Conservation (phyloP, 2,888 invertebrate genomes). For the Caenorhabditis japonica region DNA sequence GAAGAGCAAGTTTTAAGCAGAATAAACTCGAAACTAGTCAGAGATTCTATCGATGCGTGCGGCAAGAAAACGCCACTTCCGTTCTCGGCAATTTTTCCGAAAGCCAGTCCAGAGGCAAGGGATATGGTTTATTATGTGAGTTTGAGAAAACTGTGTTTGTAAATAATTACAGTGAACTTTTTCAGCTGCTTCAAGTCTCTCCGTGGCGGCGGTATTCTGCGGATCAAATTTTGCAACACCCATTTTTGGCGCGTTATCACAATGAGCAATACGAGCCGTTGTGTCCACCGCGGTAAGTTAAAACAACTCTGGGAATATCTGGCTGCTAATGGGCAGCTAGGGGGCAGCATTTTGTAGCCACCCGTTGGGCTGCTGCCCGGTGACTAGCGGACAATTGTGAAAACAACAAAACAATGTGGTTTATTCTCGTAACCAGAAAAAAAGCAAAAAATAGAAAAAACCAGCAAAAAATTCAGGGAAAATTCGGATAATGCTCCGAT, state of each 20-base stretch:
- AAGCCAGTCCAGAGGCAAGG: constrained; percentile 78
- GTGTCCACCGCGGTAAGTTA: constrained; percentile 54
- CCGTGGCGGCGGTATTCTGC: constrained; percentile 79
- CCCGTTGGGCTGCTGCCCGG: too few species aligned
- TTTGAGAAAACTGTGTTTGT: not conserved
- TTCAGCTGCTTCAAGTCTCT: constrained; percentile 77
- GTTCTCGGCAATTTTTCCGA: constrained; percentile 78
- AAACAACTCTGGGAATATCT: too few species aligned
- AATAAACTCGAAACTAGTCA: constrained; percentile 78
- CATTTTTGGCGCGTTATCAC: constrained; percentile 79
- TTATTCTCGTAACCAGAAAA: too few species aligned
- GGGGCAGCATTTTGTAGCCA: not conserved
- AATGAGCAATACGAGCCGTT: constrained; percentile 79
- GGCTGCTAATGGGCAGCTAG: too few species aligned
- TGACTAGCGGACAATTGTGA: too few species aligned
- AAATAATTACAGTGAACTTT: not conserved
- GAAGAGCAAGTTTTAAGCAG: constrained; percentile 71
- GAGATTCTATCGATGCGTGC: constrained; percentile 76
- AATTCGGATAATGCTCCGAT: too few species aligned
- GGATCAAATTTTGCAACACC: constrained; percentile 78
- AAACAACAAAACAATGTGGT: too few species aligned
- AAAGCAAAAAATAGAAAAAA: too few species aligned
- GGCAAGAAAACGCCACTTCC: constrained; percentile 74
- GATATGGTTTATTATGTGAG: constrained; percentile 40
- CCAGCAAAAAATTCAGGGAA: too few species aligned